A percentile compares a stretch with the other conserved stretches of the same genome.
These are phyloP conservation scores for Ommatoiulus sabulosus DNA, from an alignment of 2,888 invertebrate genomes.

Conservation along the genomic window DNA sequence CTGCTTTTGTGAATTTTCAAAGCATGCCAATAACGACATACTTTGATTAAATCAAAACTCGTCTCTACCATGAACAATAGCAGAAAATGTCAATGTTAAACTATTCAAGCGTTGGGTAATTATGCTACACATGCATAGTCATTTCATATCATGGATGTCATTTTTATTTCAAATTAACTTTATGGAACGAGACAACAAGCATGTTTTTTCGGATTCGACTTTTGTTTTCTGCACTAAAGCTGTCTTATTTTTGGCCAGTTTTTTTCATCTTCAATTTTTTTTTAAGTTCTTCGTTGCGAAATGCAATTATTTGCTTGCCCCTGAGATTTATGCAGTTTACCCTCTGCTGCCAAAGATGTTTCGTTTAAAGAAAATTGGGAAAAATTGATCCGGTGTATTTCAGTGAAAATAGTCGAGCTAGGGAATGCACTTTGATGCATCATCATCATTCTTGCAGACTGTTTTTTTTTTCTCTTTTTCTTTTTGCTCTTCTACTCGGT, in stretches of 20 bases:
- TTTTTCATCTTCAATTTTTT: not conserved
- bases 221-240: not conserved
- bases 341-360: constrained; percentile 47
- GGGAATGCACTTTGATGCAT: constrained; percentile 48
- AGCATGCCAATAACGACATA: too few relatives aligned
- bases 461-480: not conserved
- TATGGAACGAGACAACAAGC: not conserved
- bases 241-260: not conserved
- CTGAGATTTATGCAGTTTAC: constrained; percentile 48
- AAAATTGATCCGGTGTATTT: constrained; percentile 45
- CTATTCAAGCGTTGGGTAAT: too few relatives aligned
- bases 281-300: not conserved
- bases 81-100: not conserved
- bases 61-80: too few relatives aligned
- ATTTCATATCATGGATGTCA: not conserved
- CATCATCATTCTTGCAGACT: constrained; percentile 33
- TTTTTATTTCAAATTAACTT: not conserved
- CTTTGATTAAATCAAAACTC: too few relatives aligned
- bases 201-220: not conserved
- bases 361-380: constrained; percentile 48
- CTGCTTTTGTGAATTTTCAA: too few relatives aligned
- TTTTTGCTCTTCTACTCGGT: not conserved
- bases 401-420: constrained; percentile 21
- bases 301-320: constrained; percentile 48
- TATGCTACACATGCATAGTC: not conserved